A percentile compares a stretch with the other conserved stretches of the same genome.
Evolutionary conservation across 2,113 vertebrate species (phyloP).

Genomic region (Electrona antarctica): DNA sequence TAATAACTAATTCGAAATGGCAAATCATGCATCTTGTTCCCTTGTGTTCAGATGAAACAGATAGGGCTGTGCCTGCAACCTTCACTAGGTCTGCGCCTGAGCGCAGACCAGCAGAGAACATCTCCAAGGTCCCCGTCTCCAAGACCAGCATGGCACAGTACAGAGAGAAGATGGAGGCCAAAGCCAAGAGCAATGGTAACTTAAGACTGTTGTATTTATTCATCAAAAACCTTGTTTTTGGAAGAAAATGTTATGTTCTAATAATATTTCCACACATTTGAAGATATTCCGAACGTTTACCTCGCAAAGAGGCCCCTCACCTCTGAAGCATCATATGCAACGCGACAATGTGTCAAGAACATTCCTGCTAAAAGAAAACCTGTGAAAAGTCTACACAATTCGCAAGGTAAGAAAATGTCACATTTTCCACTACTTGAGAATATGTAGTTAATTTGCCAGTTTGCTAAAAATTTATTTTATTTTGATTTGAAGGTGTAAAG

Average conservation of each 20-base stretch:
- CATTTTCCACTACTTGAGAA: background rate
- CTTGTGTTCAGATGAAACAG: conserved; percentile 40
- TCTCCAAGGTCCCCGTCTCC: rapidly evolving
- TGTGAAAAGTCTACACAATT: background rate
- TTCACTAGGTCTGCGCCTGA: background rate
- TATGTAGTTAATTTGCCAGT: background rate
- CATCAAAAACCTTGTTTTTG: no score
- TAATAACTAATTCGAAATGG: no score
- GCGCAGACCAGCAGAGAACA: background rate
- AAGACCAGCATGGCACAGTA: conserved; percentile 48
- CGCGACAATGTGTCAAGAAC: conserved; percentile 21
- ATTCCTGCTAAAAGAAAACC: conserved; percentile 20
- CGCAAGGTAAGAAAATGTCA: conserved; percentile 52
- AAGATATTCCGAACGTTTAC: conserved; percentile 19
- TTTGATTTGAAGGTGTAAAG: conserved; percentile 19
- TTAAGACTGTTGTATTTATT: no score
- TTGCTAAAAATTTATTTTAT: background rate
- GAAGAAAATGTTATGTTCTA: background rate
- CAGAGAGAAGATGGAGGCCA: conserved; percentile 33
- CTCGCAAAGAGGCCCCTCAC: rapidly evolving
- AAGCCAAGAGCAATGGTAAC: conserved; percentile 37
- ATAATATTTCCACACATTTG: background rate
- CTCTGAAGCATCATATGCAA: background rate
- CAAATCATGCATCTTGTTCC: background rate
- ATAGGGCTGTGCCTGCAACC: conserved; percentile 14